These are phyloP conservation scores for Atractosteus spatula DNA, from an alignment of 2,113 vertebrate genomes.

Conservation along the genomic window DNA sequence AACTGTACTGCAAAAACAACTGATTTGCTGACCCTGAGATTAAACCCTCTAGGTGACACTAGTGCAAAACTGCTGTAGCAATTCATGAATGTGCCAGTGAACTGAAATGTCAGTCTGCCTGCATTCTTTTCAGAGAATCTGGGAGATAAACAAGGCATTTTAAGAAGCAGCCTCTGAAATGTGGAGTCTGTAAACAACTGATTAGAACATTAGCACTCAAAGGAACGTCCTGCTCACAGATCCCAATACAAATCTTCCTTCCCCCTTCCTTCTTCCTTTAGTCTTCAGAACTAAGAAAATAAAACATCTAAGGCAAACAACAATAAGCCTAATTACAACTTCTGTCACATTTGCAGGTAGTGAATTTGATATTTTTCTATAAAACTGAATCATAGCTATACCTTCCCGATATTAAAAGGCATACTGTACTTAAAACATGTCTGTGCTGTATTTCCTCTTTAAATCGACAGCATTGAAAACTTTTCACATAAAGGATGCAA, in stretches of 20 bases:
- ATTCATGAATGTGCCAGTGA: constrained; percentile 10
- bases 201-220: constrained; percentile 54
- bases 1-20: not conserved
- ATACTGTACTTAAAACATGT: not conserved
- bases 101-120: constrained; percentile 17
- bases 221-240: constrained; percentile 50
- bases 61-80: not conserved
- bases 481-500: constrained; percentile 65
- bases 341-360: no score
- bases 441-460: not conserved
- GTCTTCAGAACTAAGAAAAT: constrained; percentile 38
- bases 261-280: no score
- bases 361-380: no score
- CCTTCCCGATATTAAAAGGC: no score
- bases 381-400: no score
- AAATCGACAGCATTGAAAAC: constrained; percentile 33
- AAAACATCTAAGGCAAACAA: constrained; percentile 38
- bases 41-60: no score
- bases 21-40: no score
- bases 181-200: constrained; percentile 50
- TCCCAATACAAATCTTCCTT: constrained; percentile 41
- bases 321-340: no score
- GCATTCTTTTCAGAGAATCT: constrained; percentile 26
- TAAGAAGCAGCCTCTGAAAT: constrained; percentile 36
- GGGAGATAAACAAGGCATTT: constrained; percentile 36